These are phyloP conservation scores for Melanerpes formicivorus DNA, from an alignment of 2,113 vertebrate species.

Conservation along the genomic window DNA sequence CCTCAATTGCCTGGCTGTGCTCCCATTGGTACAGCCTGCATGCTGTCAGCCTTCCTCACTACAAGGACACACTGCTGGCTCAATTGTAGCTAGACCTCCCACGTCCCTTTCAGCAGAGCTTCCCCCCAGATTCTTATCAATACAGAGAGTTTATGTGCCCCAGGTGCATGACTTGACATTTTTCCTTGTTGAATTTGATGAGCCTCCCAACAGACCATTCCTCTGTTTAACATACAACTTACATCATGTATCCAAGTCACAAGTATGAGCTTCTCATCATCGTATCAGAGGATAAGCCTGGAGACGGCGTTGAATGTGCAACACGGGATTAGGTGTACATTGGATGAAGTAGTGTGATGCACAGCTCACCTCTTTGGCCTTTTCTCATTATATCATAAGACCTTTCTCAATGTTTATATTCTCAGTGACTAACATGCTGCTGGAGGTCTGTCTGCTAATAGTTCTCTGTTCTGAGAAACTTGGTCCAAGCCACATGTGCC, in stretches of 20 bases:
- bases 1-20: background rate
- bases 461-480: background rate
- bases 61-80: background rate
- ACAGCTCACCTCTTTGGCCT: background rate
- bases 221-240: slow-evolving; percentile 51
- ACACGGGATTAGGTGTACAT: slow-evolving; percentile 41
- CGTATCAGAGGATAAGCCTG: slow-evolving; percentile 40
- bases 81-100: background rate
- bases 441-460: background rate
- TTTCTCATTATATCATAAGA: background rate
- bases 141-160: background rate
- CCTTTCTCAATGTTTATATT: background rate
- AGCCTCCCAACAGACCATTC: background rate
- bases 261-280: slow-evolving; percentile 41
- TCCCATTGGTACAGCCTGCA: background rate
- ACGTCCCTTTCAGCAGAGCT: background rate
- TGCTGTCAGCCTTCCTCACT: background rate
- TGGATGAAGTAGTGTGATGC: slow-evolving; percentile 5
- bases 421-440: background rate
- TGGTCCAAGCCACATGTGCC: background rate
- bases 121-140: background rate
- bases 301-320: slow-evolving; percentile 19
- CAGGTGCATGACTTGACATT: slow-evolving; percentile 14
- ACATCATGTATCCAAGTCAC: slow-evolving; percentile 44
- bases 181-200: slow-evolving; percentile 25